Evolutionary conservation across 1,140 invertebrate species (phyloP).

Genomic region (Drosophila navojoa): DNA sequence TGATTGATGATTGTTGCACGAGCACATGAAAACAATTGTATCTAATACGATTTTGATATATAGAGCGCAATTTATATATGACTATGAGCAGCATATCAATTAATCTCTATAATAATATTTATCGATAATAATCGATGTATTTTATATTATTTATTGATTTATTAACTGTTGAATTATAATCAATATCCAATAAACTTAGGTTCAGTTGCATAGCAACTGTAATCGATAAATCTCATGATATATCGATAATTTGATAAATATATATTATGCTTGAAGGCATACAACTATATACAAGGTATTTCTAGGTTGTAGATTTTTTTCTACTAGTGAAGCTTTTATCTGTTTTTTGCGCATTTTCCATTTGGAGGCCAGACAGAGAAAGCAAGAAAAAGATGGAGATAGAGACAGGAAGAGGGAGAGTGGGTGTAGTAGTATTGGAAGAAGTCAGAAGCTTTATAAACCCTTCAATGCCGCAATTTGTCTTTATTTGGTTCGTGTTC

Average conservation of each 20-base stretch:
- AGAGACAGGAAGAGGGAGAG: background rate
- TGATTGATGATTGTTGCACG: too few relatives aligned
- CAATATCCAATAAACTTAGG: too few relatives aligned
- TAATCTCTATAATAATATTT: too few relatives aligned
- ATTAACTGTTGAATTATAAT: too few relatives aligned
- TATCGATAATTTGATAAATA: background rate
- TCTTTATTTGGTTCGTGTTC: conserved; percentile 83
- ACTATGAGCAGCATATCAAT: too few relatives aligned
- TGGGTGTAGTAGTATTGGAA: background rate
- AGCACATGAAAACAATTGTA: too few relatives aligned
- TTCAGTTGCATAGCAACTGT: too few relatives aligned
- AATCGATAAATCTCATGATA: too few relatives aligned
- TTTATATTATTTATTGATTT: too few relatives aligned
- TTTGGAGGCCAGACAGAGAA: background rate
- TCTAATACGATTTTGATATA: too few relatives aligned
- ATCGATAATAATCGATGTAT: too few relatives aligned
- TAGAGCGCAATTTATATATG: too few relatives aligned
- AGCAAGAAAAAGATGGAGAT: background rate
- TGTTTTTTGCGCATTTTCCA: background rate
- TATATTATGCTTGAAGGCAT: background rate
- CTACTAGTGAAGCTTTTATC: background rate
- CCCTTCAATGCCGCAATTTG: conserved; percentile 81
- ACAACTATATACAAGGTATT: background rate
- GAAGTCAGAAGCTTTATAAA: conserved; percentile 71
- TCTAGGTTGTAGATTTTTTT: background rate